A percentile compares a stretch with the other conserved stretches of the same genome.
phyloP scores from a whole-genome alignment of 2,797 vertebrate genomes.

The Okamejei kenojei region DNA sequence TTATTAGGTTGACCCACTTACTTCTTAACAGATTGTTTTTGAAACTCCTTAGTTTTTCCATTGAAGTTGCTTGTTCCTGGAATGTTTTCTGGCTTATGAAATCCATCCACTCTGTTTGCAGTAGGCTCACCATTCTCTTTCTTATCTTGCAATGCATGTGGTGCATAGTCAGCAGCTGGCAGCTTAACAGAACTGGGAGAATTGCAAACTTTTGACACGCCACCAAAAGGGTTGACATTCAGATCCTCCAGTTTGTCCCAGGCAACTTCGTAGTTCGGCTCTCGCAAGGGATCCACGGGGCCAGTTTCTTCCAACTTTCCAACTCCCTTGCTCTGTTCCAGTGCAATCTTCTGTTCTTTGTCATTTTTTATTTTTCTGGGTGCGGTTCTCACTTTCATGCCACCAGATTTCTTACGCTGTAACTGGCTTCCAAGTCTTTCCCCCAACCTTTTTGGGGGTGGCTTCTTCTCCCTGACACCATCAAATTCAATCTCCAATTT shows the following conservation, averaged over 20 bases:
- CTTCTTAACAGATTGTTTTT: background rate
- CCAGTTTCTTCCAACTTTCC: background rate
- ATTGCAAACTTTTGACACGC: conserved; percentile 51
- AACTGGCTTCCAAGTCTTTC: conserved; percentile 57
- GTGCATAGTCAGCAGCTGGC: background rate
- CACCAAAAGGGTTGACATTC: conserved; percentile 65
- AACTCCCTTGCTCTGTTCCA: conserved; percentile 38
- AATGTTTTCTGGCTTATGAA: background rate
- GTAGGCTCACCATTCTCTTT: background rate
- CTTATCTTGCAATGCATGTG: background rate
- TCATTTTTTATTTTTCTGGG: conserved; percentile 36
- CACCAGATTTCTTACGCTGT: conserved; percentile 48
- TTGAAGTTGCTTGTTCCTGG: no score
- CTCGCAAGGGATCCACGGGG: conserved; percentile 45
- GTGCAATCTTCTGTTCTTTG: conserved; percentile 32
- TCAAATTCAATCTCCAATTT: conserved; percentile 74
- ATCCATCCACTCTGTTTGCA: background rate
- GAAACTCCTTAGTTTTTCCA: background rate
- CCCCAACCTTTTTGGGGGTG: conserved; percentile 61
- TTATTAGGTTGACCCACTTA: background rate
- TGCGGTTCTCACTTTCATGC: conserved; percentile 38
- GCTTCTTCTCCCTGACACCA: conserved; percentile 56
- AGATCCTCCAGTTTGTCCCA: conserved; percentile 67
- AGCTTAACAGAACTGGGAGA: conserved; percentile 47
- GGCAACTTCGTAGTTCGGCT: conserved; percentile 58